Evolutionary conservation across 2,113 vertebrate genomes (phyloP).

Genomic region (Anser cygnoides): DNA sequence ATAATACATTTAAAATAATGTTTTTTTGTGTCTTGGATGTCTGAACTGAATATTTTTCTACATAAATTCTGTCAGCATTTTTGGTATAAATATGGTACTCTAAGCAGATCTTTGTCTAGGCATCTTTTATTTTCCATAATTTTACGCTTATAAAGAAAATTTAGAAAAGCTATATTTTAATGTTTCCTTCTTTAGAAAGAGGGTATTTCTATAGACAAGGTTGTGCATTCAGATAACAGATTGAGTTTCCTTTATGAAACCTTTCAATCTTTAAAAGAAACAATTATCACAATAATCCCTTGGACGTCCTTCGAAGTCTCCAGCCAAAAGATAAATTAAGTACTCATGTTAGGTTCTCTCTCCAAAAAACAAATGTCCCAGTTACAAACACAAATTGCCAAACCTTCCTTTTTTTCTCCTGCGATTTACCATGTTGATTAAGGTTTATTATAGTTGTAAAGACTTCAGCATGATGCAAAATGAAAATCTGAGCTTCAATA

Average conservation of each 20-base stretch:
- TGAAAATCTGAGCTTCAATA: background rate
- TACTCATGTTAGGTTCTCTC: background rate
- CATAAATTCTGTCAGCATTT: background rate
- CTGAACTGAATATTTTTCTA: background rate
- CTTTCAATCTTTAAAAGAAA: background rate
- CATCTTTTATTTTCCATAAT: background rate
- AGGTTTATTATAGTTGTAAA: background rate
- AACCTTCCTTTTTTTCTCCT: background rate
- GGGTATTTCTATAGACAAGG: background rate
- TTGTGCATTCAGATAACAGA: background rate
- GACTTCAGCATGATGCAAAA: background rate
- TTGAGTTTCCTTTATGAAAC: background rate
- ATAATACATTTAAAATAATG: background rate
- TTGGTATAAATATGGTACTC: background rate
- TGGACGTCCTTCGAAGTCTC: background rate
- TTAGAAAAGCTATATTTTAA: accelerated
- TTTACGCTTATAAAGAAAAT: background rate
- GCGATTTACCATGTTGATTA: background rate
- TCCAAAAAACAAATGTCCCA: background rate
- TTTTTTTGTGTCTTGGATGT: background rate
- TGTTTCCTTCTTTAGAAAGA: background rate
- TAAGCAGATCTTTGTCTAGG: background rate
- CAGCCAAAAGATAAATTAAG: background rate
- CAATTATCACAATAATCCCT: background rate
- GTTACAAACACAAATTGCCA: background rate